Percentiles rank a stretch among this genome's conserved stretches.
Conservation (phyloP, 2,888 invertebrate genomes). For the Orchesellides sinensis region DNA sequence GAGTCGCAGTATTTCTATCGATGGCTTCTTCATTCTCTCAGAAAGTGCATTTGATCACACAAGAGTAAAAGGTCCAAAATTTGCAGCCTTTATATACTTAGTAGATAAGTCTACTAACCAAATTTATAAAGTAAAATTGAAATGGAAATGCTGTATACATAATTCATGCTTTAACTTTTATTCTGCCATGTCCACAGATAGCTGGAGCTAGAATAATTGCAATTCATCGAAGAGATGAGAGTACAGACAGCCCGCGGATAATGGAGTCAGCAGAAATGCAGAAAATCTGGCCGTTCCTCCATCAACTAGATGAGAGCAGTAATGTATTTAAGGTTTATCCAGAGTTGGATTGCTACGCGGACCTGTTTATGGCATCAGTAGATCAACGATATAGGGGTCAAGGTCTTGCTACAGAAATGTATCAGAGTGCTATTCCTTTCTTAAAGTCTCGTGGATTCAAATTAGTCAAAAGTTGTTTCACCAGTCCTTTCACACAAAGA, state of each 20-base stretch:
- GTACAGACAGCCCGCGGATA: conserved; percentile 28
- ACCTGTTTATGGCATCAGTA: conserved; percentile 71
- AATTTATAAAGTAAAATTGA: too few relatives aligned
- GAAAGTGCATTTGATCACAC: too few relatives aligned
- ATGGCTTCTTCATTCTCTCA: too few relatives aligned
- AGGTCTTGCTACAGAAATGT: conserved; percentile 70
- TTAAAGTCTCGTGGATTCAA: conserved; percentile 64
- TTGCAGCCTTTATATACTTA: too few relatives aligned
- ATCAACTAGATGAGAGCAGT: conserved; percentile 64
- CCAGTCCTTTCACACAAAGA: conserved; percentile 68
- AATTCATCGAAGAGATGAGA: conserved; percentile 46
- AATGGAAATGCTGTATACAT: too few relatives aligned
- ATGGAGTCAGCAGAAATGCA: conserved; percentile 69
- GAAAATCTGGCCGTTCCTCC: conserved; percentile 69
- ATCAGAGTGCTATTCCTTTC: conserved; percentile 63
- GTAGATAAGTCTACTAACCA: too few relatives aligned
- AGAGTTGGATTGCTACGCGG: conserved; percentile 67
- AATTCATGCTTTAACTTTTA: conserved; percentile 3
- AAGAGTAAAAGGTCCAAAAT: too few relatives aligned
- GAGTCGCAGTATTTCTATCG: too few relatives aligned
- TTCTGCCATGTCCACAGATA: conserved; percentile 54
- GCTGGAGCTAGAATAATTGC: conserved; percentile 68
- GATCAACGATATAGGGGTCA: conserved; percentile 68
- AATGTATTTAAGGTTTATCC: conserved; percentile 67
- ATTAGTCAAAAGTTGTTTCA: conserved; percentile 69